Percentiles rank a stretch among this genome's conserved stretches.
These are phyloP conservation scores for Andrena cerasifolii DNA, from an alignment of 1,140 invertebrate genomes.

Conservation along the genomic window DNA sequence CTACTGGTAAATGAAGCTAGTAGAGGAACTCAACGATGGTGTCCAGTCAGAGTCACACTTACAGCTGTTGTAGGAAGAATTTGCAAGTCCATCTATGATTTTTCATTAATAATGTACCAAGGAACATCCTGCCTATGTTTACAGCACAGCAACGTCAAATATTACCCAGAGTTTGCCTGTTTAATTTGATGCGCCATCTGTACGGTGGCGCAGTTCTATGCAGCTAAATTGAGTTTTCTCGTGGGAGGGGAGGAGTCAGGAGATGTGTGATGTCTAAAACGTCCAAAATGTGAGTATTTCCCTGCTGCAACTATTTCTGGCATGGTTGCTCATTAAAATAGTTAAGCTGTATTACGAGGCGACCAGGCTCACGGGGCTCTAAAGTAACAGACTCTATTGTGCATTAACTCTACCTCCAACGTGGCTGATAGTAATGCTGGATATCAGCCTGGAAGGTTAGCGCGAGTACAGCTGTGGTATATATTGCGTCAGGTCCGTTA, in stretches of 20 bases:
- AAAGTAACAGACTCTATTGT: conserved; percentile 64
- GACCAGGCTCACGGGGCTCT: conserved; percentile 54
- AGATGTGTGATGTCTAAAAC: too few species aligned
- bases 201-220: conserved; percentile 8
- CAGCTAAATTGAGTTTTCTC: conserved; percentile 45
- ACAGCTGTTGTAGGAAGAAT: too few species aligned
- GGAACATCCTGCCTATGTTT: background rate
- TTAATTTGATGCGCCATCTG: conserved; percentile 46
- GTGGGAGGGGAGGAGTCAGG: conserved; percentile 28
- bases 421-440: conserved; percentile 58
- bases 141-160: background rate
- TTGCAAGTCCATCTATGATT: too few species aligned
- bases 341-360: conserved; percentile 70
- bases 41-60: too few species aligned
- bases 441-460: conserved; percentile 63
- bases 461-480: conserved; percentile 52
- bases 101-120: too few species aligned
- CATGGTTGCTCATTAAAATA: conserved; percentile 72
- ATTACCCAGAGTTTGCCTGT: conserved; percentile 31
- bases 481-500: conserved; percentile 40
- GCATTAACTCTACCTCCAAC: conserved; percentile 44
- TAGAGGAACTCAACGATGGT: too few species aligned
- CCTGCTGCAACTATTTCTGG: conserved; percentile 52
- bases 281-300: conserved; percentile 51
- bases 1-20: too few species aligned